phyloP scores from a whole-genome alignment of 1,140 invertebrate species.

The Ceratosolen solmsi region DNA sequence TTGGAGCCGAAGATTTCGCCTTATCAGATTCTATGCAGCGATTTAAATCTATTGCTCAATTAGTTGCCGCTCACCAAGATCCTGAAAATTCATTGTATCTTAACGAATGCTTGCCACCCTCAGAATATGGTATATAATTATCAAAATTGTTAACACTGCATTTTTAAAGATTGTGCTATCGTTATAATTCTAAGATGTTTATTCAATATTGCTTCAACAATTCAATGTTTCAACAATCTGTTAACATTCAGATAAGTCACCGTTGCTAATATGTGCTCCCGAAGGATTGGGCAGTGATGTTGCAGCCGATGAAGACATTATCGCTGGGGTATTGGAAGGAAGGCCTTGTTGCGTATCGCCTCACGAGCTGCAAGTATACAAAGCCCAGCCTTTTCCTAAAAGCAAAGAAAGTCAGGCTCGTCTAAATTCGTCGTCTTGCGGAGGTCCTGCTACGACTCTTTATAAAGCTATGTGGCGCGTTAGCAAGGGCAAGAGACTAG shows the following conservation, averaged over 20 bases:
- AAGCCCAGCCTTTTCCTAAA: constrained; percentile 66
- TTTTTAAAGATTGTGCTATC: background rate
- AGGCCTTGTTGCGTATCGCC: constrained; percentile 66
- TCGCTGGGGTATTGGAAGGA: constrained; percentile 62
- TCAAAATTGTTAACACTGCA: background rate
- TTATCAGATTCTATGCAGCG: constrained; percentile 71
- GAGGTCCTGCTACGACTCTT: constrained; percentile 59
- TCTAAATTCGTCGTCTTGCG: constrained; percentile 44
- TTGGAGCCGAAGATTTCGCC: constrained; percentile 70
- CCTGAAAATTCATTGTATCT: constrained; percentile 76
- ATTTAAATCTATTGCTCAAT: constrained; percentile 78
- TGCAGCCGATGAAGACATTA: constrained; percentile 66
- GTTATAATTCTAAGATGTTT: background rate
- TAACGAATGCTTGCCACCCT: constrained; percentile 85
- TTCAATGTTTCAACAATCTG: background rate
- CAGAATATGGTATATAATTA: constrained; percentile 83
- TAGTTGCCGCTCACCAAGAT: constrained; percentile 78
- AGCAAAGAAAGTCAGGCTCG: constrained; percentile 52
- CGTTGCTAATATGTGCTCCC: constrained; percentile 79
- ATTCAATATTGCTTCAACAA: too few species aligned
- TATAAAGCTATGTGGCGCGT: constrained; percentile 71
- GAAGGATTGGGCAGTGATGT: constrained; percentile 65
- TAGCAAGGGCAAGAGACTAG: constrained; percentile 80
- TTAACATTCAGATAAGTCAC: constrained; percentile 79
- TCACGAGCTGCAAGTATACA: constrained; percentile 67